Evolutionary conservation across 1,140 invertebrate genomes (phyloP), one percentile per base, ranked within the genome.

Genomic region (fruit fly (Drosophila melanogaster)): DNA sequence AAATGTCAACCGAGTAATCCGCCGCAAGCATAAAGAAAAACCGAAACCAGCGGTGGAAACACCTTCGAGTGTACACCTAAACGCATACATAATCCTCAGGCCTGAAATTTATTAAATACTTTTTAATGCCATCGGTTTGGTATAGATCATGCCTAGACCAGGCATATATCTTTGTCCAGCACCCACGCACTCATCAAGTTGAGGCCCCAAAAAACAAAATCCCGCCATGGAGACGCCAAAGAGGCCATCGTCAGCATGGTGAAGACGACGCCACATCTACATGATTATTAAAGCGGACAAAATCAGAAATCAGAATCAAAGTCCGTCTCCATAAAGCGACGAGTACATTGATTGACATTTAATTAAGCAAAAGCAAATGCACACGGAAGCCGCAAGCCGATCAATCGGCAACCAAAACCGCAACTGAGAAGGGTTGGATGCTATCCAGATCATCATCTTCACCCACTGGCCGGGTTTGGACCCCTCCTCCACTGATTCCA

Each of bases 321-420:
- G 57, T 54, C 74, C 38, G 53, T 54, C 55, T 26, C 49, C 57
- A 51, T 65, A 67, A 65, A 53, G 26, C 64, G 60, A 72, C 26
- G 51, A 61, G 64, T 67, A 79, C 53, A 77, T 59, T 87, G 83
- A 87, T 87, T 87, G 83, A 89, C 83, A 87, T 89, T 87, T 84
- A 89, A 87, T 87, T 87, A 87, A 87, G 81, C 78, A 86, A 79
- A 83, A 71, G 64, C 83, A 87, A 87, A 79, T 83, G 79, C 71
- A 86, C 79, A 79, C 83, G 83, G 83, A 86, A 86, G 83, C 83
- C 83, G 75, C 70, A 83, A 62, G 44, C 19, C 53, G 38, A 38
- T 64, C 49, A 64, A 61, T 44, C 54, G 38, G 17, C 60, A 40
- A 53, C 50, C 49, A 57, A 19, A 43, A 56, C 51, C 60, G 41